Evolutionary conservation across 2,113 vertebrate species (phyloP).

Genomic region (Ceratotherium simum): DNA sequence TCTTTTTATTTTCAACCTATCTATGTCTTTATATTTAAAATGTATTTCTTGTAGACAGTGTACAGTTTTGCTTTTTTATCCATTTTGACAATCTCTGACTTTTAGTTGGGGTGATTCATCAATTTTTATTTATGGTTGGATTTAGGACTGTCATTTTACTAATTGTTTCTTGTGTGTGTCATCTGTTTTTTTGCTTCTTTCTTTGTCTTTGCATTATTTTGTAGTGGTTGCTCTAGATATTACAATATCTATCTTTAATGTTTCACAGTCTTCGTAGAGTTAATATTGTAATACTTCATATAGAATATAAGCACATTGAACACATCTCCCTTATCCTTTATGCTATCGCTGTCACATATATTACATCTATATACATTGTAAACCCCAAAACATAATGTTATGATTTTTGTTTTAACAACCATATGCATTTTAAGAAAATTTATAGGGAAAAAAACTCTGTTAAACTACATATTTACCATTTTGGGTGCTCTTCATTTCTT

Average conservation of each 20-base stretch:
- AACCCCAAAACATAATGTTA: neutral
- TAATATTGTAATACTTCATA: slow-evolving; percentile 17
- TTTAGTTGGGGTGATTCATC: neutral
- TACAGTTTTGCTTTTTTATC: neutral
- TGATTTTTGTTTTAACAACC: neutral
- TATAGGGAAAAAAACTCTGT: neutral
- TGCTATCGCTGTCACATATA: neutral
- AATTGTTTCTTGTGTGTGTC: neutral
- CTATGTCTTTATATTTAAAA: neutral
- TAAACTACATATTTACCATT: neutral
- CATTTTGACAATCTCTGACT: neutral
- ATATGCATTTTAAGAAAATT: slow-evolving; percentile 3
- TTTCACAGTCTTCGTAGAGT: neutral
- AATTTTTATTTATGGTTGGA: neutral
- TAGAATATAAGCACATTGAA: neutral
- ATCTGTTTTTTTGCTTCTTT: neutral
- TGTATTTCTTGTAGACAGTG: neutral
- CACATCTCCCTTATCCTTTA: neutral
- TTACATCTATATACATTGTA: neutral
- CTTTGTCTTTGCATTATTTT: neutral
- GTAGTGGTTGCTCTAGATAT: neutral
- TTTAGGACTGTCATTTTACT: neutral
- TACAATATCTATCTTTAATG: neutral
- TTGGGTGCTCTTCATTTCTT: neutral
- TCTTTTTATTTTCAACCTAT: neutral